Percentiles rank a stretch among this genome's conserved stretches.
phyloP scores from a whole-genome alignment of 2,888 invertebrate species.

The Diaprepes abbreviatus region DNA sequence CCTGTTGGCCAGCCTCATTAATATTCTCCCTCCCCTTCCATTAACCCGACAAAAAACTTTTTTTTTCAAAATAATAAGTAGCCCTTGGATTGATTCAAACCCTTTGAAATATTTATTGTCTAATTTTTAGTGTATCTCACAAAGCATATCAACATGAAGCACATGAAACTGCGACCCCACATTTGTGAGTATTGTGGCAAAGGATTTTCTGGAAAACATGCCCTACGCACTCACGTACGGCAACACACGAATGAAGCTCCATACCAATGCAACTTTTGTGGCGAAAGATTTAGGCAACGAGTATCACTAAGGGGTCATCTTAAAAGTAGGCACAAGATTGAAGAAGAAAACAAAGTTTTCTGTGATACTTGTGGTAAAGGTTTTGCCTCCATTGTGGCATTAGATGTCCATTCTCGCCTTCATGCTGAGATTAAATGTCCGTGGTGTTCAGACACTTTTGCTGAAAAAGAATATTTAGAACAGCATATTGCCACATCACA shows the following conservation, averaged over 20 bases:
- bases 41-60: too few species aligned
- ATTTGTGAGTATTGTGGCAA: constrained; percentile 58
- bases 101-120: too few species aligned
- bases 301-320: constrained; percentile 59
- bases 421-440: constrained; percentile 54
- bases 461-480: constrained; percentile 51
- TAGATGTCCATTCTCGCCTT: constrained; percentile 56
- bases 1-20: too few species aligned
- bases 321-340: constrained; percentile 58
- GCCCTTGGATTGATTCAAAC: too few species aligned
- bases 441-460: constrained; percentile 55
- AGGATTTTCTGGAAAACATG: constrained; percentile 58
- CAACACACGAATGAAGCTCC: constrained; percentile 61
- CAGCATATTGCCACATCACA: constrained; percentile 50
- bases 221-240: constrained; percentile 57
- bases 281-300: constrained; percentile 57
- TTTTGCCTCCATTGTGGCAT: constrained; percentile 55
- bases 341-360: constrained; percentile 54
- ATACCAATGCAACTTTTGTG: constrained; percentile 57
- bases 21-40: too few species aligned
- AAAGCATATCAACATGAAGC: constrained; percentile 59
- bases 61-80: too few species aligned
- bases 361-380: constrained; percentile 57
- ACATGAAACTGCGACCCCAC: constrained; percentile 58
- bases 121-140: constrained; percentile 52